A percentile compares a stretch with the other conserved stretches of the same genome.
These are phyloP conservation scores for Drosophila triauraria DNA, from an alignment of 1,140 invertebrate species.

Conservation along the genomic window DNA sequence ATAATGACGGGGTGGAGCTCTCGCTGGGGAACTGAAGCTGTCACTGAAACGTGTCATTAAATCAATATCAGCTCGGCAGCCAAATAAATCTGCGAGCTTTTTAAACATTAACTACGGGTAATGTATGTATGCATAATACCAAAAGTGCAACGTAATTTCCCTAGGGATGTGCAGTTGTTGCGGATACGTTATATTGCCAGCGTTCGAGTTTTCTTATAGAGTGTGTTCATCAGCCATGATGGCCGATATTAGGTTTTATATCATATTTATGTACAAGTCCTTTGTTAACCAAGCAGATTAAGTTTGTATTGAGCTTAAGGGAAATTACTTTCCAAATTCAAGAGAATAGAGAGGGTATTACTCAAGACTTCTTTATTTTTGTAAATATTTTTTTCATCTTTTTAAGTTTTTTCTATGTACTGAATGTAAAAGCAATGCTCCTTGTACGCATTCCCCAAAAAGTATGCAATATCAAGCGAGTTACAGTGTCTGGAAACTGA, in stretches of 20 bases:
- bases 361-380: no score
- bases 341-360: neutral
- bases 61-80: conserved; percentile 52
- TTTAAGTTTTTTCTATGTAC: neutral
- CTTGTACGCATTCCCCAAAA: neutral
- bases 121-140: conserved; percentile 17
- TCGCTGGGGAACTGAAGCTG: conserved; percentile 10
- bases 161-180: conserved; percentile 3
- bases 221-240: conserved; percentile 21
- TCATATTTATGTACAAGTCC: neutral
- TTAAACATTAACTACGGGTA: conserved; percentile 56
- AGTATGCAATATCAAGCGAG: neutral
- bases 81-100: conserved; percentile 52
- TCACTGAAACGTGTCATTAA: conserved; percentile 56
- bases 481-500: no score
- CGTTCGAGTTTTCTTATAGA: conserved; percentile 10
- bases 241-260: conserved; percentile 3
- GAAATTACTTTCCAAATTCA: no score
- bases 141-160: conserved; percentile 20
- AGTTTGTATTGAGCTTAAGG: neutral
- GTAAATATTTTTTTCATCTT: neutral
- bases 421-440: no score
- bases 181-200: conserved; percentile 63
- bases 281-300: neutral
- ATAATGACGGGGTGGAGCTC: conserved; percentile 37